phyloP scores from a whole-genome alignment of 2,888 invertebrate species.

The Epinotia ramella region DNA sequence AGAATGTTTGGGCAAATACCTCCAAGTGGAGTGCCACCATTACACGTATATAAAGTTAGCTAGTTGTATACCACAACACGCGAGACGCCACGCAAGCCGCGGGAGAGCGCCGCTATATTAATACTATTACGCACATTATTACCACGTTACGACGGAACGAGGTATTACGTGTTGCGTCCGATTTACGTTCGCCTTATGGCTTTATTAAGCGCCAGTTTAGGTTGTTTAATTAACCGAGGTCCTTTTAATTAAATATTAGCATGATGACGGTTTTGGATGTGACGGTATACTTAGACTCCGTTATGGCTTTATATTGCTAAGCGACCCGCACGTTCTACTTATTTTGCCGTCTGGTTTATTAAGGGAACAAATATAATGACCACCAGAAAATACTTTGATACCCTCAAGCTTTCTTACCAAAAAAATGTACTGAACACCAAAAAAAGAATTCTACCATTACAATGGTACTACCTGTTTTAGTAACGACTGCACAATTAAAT shows the following conservation, averaged over 20 bases:
- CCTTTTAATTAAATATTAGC: constrained; percentile 2
- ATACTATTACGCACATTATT: constrained; percentile 54
- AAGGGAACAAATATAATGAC: no score
- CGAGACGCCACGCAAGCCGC: constrained; percentile 50
- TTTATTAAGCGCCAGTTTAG: constrained; percentile 26
- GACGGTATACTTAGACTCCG: background rate
- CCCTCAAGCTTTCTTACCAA: no score
- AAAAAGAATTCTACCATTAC: no score
- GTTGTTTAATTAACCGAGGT: constrained; percentile 10
- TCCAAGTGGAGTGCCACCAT: no score
- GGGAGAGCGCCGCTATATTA: constrained; percentile 66
- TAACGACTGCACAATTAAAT: no score
- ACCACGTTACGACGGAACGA: constrained; percentile 48
- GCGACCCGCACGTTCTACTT: background rate
- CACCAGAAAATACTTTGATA: no score
- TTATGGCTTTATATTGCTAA: background rate
- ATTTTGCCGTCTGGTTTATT: background rate
- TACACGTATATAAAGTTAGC: background rate
- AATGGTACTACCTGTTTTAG: no score
- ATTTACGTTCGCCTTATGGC: constrained; percentile 22
- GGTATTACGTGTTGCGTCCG: constrained; percentile 46
- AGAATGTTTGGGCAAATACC: background rate
- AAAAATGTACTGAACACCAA: no score
- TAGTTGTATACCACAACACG: constrained; percentile 5
- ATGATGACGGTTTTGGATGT: constrained; percentile 1